Evolutionary conservation across 2,797 vertebrate genomes (phyloP), one percentile per base, ranked within the genome.

Genomic region (Acestrorhynchus altus): DNA sequence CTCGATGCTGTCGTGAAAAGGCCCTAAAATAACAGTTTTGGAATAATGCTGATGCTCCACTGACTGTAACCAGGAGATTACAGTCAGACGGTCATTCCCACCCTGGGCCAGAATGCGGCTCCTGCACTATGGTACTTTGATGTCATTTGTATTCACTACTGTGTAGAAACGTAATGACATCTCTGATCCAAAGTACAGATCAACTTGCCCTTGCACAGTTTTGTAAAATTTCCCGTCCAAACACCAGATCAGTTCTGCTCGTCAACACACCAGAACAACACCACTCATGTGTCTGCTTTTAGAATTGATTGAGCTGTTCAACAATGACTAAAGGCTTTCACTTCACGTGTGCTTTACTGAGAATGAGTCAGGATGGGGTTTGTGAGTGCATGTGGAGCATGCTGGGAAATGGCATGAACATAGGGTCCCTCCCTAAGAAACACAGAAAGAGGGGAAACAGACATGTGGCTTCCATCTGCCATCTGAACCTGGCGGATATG

Each of bases 401-500:
- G 83, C 74, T 83, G 68, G 72, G 81, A 74, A 86, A 81, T 52
- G 81, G 79, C 64, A 84, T 51, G 76, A 70, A 80, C 65, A 71
- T 66, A 42, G 70, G 74, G 24, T 51, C 68, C 64, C 51, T 73
- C 46, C 35, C 77, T 71, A 61, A 64, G 74, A 24, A 74, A 42
- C 71, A 72, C 59, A 1, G 66, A 75, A 75, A 79, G 52, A 66
- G 60, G 74, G 66, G 80, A 54, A 65, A 80, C 65, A 39, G 80
- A 79, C 77, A 83, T 74, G 83, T 85, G 81, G 82, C 85, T 83
- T 76, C 78, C 84, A 84, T 90, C 85, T 88, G 88, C 64, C 76
- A 56, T 63, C 84, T 39, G 65, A 85, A 80, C 85, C 63, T 51
- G 65, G 69, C 74, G 74, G 83, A 85, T 83, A 83, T 28, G 52